Base-by-base conservation (phyloP, 2,113 vertebrate genomes). In the Forbesichthys agassizii region DNA sequence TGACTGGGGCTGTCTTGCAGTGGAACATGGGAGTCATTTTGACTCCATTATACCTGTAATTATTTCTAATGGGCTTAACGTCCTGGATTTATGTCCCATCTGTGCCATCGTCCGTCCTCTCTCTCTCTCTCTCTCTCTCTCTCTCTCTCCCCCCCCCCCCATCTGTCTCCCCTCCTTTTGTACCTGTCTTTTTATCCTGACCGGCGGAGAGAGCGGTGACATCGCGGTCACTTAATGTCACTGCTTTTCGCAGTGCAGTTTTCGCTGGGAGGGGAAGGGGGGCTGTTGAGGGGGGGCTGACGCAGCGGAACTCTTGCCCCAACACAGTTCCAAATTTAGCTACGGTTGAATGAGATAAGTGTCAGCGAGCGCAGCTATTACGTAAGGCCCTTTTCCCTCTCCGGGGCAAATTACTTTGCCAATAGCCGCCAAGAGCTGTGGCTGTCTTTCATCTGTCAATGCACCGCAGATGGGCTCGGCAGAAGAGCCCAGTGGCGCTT, bases 291-390 rank as follows among this genome's bases (percentile, higher is more conserved):
- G 51, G n/a, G 5, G 76, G 78, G 71, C 68, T 61, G 68, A 84
- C 67, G 75, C 77, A 77, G 3, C 13, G 55, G 70, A 72, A 61
- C 77, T 71, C 46, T 2, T 9, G 49, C 75, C 78, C 71, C 52
- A 74, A 69, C 79, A 81, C 84, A 76, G 75, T 61, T 81, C 67
- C 69, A 57, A 71, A 86, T 81, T 61, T 64, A 80, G 74, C 66
- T 13, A 57, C 8, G 60, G 66, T 64, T 51, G 56, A 78, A 75
- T 67, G 76, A 80, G 76, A 74, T 74, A 69, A 66, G 74, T 14
- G 74, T 81, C 75, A 74, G 47, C 48, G 12, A 48, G 48, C 47
- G 36, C 5, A 52, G 75, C 70, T 70, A 69, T 87, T 86, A 77
- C 9, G 57, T 78, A 86, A 87, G 36, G 51, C 55, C 42, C 73